Conservation (phyloP, 2,797 vertebrate genomes). For the Urocyon cinereoargenteus region DNA sequence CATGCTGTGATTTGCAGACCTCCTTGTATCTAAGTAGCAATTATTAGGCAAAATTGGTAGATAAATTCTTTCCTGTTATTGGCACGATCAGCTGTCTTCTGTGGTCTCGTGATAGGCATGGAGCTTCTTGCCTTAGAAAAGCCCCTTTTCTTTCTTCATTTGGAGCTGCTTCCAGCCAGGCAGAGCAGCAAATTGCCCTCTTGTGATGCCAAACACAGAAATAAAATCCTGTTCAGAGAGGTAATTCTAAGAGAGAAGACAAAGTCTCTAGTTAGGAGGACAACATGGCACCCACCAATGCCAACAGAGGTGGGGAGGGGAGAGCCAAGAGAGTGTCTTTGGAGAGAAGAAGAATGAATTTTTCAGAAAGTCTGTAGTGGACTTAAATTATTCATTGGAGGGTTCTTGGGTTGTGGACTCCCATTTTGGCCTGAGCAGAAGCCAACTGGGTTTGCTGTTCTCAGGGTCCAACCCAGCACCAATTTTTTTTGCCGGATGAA, state of each 20-base stretch:
- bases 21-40: neutral
- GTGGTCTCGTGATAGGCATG: neutral
- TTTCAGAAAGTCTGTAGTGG: neutral
- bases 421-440: neutral
- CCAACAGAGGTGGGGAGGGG: neutral
- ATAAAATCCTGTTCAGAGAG: conserved; percentile 92
- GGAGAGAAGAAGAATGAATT: neutral
- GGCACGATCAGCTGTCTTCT: conserved; percentile 15
- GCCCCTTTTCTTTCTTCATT: conserved; percentile 92
- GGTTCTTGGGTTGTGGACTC: neutral
- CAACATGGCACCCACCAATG: neutral
- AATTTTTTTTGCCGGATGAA: neutral
- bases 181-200: conserved; percentile 88
- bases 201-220: conserved; percentile 89
- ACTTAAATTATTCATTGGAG: neutral
- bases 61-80: neutral
- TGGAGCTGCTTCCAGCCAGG: conserved; percentile 93
- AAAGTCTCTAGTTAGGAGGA: conserved; percentile 49
- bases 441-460: neutral
- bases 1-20: conserved; percentile 21
- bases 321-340: neutral
- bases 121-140: conserved; percentile 88
- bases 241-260: conserved; percentile 88
- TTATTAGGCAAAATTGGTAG: neutral
- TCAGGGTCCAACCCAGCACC: neutral